A percentile compares a stretch with the other conserved stretches of the same genome.
Evolutionary conservation across 2,797 vertebrate species (phyloP).

Genomic region (Sebastes paucispinis): DNA sequence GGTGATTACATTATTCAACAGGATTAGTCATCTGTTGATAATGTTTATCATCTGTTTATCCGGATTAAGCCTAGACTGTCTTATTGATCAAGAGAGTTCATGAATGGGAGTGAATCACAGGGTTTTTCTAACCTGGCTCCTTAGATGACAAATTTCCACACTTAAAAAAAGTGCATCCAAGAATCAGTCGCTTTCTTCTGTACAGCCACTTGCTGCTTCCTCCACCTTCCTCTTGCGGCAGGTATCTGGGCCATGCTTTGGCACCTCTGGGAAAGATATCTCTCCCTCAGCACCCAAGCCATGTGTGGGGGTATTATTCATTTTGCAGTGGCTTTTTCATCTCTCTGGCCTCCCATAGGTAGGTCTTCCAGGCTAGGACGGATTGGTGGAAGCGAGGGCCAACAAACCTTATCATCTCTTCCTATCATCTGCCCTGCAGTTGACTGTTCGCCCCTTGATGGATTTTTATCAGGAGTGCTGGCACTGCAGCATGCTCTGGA

Average conservation of each 20-base stretch:
- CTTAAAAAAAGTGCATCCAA: background rate
- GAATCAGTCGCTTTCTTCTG: background rate
- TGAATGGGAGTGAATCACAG: background rate
- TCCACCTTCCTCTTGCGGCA: background rate
- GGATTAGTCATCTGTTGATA: constrained; percentile 20
- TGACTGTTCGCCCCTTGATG: constrained; percentile 29
- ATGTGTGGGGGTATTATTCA: constrained; percentile 37
- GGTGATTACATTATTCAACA: constrained; percentile 4
- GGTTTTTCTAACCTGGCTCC: background rate
- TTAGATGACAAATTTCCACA: background rate
- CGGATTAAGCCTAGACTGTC: background rate
- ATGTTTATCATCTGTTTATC: constrained; percentile 29
- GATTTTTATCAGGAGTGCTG: constrained; percentile 34
- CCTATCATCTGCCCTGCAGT: constrained; percentile 25
- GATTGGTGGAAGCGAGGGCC: constrained; percentile 26
- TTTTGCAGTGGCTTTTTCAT: constrained; percentile 50
- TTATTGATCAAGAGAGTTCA: background rate
- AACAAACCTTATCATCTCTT: constrained; percentile 31
- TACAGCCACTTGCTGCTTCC: constrained; percentile 3
- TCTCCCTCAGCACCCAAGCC: constrained; percentile 6
- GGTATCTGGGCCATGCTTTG: constrained; percentile 24
- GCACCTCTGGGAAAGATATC: constrained; percentile 20
- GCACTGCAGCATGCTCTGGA: background rate
- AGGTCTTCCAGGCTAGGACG: constrained; percentile 10
- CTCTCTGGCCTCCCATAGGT: constrained; percentile 29